Evolutionary conservation across 1,140 invertebrate species (phyloP).

Genomic region (Philotrypesis tridentata): DNA sequence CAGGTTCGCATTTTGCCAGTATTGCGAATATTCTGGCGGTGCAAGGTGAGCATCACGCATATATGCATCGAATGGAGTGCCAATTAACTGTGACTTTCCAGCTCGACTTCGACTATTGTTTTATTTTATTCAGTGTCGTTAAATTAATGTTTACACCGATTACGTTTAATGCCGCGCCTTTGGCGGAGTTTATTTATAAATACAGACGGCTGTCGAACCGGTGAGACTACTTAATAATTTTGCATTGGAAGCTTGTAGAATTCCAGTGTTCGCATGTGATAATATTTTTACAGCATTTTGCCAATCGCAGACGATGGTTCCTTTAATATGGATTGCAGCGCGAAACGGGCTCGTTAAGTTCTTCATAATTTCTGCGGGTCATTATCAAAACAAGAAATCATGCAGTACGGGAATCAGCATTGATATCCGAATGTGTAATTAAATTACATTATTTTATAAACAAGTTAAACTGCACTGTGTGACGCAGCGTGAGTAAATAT

Average conservation of each 20-base stretch:
- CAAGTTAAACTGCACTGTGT: not conserved
- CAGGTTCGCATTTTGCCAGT: constrained; percentile 35
- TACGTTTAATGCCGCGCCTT: no score
- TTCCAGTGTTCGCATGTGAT: not conserved
- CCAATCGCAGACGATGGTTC: not conserved
- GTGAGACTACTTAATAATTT: not conserved
- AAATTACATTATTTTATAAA: not conserved
- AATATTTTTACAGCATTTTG: not conserved
- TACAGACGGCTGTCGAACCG: no score
- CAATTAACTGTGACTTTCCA: constrained; percentile 21
- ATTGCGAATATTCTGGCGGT: not conserved
- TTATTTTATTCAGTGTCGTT: constrained; percentile 4
- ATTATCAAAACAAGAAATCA: not conserved
- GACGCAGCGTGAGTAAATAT: not conserved
- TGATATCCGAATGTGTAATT: not conserved
- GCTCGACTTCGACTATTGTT: not conserved
- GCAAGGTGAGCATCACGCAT: no score
- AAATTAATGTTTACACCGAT: not conserved
- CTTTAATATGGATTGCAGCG: no score
- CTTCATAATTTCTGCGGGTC: not conserved
- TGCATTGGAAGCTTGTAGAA: not conserved
- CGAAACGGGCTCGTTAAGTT: not conserved
- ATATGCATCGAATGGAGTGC: not conserved
- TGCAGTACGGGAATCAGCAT: not conserved
- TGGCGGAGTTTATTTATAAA: no score